A percentile compares a stretch with the other conserved stretches of the same genome.
Evolutionary conservation across 2,888 invertebrate species (phyloP).

Genomic region (Campoplex nolae): DNA sequence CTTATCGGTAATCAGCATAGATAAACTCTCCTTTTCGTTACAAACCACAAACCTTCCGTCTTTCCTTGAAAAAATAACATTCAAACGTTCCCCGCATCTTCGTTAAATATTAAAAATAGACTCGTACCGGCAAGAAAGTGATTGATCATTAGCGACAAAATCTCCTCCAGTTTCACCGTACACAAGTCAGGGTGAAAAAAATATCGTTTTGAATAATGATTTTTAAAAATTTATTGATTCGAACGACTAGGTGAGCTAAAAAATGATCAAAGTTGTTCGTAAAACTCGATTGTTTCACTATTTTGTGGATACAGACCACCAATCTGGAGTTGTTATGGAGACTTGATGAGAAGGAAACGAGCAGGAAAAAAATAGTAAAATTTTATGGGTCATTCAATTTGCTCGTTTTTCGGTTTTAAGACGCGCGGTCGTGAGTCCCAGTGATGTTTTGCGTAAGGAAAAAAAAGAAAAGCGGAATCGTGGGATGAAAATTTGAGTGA

Average conservation of each 20-base stretch:
- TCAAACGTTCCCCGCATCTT: background rate
- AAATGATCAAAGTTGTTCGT: background rate
- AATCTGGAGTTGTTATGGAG: background rate
- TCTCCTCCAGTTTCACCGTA: background rate
- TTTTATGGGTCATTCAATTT: background rate
- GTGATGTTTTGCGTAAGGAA: background rate
- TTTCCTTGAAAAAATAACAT: background rate
- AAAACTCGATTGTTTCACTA: background rate
- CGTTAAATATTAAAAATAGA: background rate
- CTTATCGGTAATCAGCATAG: background rate
- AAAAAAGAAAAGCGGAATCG: slow-evolving; percentile 17
- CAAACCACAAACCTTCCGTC: background rate
- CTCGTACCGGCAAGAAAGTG: background rate
- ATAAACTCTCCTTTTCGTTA: background rate
- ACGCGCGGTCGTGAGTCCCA: background rate
- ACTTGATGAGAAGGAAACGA: background rate
- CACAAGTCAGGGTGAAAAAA: background rate
- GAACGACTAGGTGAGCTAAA: background rate
- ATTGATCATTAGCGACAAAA: background rate
- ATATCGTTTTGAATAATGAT: background rate
- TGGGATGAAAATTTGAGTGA: slow-evolving; percentile 28
- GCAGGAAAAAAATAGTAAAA: background rate
- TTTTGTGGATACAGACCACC: background rate
- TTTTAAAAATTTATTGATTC: background rate
- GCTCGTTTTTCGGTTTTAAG: background rate